Evolutionary conservation across 2,888 invertebrate species (phyloP).

Genomic region (Latrodectus hesperus): DNA sequence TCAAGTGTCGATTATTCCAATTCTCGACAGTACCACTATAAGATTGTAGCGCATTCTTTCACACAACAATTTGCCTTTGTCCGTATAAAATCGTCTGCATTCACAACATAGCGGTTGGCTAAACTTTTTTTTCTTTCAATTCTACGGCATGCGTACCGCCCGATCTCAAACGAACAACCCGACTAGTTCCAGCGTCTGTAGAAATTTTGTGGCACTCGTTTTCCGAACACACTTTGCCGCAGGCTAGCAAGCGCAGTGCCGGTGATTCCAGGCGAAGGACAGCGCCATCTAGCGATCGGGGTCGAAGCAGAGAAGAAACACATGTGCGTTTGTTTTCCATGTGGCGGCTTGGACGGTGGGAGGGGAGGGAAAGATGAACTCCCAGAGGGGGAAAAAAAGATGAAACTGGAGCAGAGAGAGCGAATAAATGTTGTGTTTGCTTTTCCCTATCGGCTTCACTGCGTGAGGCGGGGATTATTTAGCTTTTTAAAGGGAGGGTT

Average conservation of each 20-base stretch:
- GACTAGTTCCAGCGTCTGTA: not conserved
- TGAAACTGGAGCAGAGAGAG: not conserved
- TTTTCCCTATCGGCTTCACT: not conserved
- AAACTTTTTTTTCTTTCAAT: conserved; percentile 3
- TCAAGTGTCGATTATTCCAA: not conserved
- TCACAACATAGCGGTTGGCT: not conserved
- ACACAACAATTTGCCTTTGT: not conserved
- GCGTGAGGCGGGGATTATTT: conserved; percentile 5
- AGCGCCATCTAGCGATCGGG: conserved; percentile 42
- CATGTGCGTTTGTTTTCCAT: conserved; percentile 69
- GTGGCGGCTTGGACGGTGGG: conserved; percentile 13
- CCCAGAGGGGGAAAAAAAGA: not conserved
- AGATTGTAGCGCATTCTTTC: not conserved
- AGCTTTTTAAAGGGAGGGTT: not conserved
- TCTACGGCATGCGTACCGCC: conserved; percentile 7
- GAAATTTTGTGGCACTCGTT: not conserved
- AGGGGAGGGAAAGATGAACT: not conserved
- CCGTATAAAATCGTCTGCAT: not conserved
- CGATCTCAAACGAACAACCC: not conserved
- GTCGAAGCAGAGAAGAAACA: conserved; percentile 21
- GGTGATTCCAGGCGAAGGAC: not conserved
- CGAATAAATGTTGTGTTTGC: conserved; percentile 4
- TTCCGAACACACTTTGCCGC: conserved; percentile 33
- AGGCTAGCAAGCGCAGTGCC: conserved; percentile 60
- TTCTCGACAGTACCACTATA: not conserved